These are phyloP conservation scores for Hirundo rustica DNA, from an alignment of 2,797 vertebrate genomes.

Conservation along the genomic window DNA sequence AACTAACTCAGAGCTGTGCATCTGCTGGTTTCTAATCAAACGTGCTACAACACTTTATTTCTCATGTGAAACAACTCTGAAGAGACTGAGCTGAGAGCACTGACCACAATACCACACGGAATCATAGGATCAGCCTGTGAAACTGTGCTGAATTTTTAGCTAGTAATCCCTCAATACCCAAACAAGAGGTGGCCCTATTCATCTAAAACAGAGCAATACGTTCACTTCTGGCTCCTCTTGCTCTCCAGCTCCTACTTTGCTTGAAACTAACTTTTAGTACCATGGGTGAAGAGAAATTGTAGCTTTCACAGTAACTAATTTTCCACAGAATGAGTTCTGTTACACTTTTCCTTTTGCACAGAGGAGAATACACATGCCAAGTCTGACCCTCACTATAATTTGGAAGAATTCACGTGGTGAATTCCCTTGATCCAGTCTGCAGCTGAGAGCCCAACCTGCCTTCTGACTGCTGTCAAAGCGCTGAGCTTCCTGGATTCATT, in stretches of 20 bases:
- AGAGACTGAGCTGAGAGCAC: neutral
- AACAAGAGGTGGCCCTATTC: neutral
- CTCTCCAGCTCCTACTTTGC: neutral
- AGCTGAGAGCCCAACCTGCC: neutral
- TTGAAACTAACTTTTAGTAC: neutral
- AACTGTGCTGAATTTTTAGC: neutral
- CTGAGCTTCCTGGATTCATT: neutral
- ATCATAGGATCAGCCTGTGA: neutral
- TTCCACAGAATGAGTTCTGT: fast-evolving
- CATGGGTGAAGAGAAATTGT: neutral
- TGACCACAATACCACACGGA: neutral
- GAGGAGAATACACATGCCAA: neutral
- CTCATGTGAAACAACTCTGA: neutral
- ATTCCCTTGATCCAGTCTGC: neutral
- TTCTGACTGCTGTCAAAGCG: neutral
- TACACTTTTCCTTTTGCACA: neutral
- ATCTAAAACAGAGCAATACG: neutral
- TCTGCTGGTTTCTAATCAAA: neutral
- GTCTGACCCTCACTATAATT: neutral
- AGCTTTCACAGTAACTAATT: neutral
- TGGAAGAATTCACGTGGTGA: neutral
- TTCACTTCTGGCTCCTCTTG: neutral
- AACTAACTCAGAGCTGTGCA: neutral
- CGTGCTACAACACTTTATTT: neutral
- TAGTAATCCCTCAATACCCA: neutral